These are phyloP conservation scores for Myrmecophaga tridactyla DNA, from an alignment of 2,113 vertebrate species.

Conservation along the genomic window DNA sequence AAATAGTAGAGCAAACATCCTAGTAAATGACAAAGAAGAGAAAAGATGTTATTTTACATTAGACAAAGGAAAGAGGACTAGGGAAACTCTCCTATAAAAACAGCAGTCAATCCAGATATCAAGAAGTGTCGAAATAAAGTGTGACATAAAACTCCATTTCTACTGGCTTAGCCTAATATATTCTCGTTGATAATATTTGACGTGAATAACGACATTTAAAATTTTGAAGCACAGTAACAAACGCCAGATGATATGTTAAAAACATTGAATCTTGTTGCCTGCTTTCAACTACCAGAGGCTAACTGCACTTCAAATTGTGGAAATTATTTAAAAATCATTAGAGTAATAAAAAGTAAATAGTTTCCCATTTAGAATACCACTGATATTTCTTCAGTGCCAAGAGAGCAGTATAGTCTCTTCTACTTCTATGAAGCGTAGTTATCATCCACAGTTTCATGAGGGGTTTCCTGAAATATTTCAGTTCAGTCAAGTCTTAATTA, in stretches of 20 bases:
- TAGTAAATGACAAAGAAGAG: background rate
- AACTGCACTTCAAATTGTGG: slow-evolving; percentile 44
- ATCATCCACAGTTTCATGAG: background rate
- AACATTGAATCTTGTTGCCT: slow-evolving; percentile 9
- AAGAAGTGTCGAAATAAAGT: background rate
- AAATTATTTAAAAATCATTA: slow-evolving; percentile 47
- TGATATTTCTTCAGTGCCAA: background rate
- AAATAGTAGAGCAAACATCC: slow-evolving; percentile 22
- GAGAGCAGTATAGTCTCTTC: background rate
- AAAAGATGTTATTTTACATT: slow-evolving; percentile 12
- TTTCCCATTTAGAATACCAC: slow-evolving; percentile 18
- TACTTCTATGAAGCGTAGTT: background rate
- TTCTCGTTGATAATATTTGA: background rate
- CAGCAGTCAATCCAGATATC: background rate
- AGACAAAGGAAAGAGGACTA: background rate
- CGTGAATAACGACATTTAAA: background rate
- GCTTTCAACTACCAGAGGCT: background rate
- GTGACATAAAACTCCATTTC: background rate
- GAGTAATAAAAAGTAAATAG: slow-evolving; percentile 50
- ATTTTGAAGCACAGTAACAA: background rate
- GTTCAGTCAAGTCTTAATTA: slow-evolving; percentile 27
- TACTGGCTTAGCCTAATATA: background rate
- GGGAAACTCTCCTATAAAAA: background rate
- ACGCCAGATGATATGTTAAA: slow-evolving; percentile 18
- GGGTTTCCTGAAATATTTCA: slow-evolving; percentile 30